Percentiles rank a stretch among this genome's conserved stretches.
phyloP scores from a whole-genome alignment of 2,113 vertebrate genomes.

The Galemys pyrenaicus region DNA sequence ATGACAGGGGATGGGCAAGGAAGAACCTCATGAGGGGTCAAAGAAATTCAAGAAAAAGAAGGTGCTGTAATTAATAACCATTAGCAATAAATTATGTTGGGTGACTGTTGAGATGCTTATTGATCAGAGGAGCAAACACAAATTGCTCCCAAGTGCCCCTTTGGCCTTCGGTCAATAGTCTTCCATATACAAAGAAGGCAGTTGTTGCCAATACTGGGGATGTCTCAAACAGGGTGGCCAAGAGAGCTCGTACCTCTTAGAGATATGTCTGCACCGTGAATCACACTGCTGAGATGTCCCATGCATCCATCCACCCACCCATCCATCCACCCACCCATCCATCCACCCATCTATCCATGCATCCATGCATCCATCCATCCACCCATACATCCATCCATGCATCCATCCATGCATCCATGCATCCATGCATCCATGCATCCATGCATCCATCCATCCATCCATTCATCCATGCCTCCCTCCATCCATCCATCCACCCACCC shows the following conservation, averaged over 20 bases:
- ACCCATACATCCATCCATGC: background rate
- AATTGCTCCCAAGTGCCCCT: background rate
- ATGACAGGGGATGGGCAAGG: background rate
- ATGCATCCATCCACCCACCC: background rate
- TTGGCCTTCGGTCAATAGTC: background rate
- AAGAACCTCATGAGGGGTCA: background rate
- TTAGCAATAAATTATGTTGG: background rate
- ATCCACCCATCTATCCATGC: too few relatives aligned
- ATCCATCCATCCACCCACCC: background rate
- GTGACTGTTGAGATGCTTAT: background rate
- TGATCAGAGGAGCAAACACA: conserved; percentile 48
- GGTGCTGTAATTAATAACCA: background rate
- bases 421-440: background rate
- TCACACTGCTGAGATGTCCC: background rate
- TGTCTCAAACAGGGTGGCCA: background rate
- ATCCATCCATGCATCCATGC: background rate
- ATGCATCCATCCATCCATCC: background rate
- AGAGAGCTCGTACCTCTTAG: background rate
- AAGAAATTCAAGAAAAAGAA: background rate
- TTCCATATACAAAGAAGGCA: background rate
- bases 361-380: background rate
- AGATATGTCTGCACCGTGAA: background rate
- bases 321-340: background rate
- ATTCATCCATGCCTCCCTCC: background rate
- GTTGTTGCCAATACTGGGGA: background rate